phyloP scores from a whole-genome alignment of 2,113 vertebrate species.

The Dipodomys spectabilis region DNA sequence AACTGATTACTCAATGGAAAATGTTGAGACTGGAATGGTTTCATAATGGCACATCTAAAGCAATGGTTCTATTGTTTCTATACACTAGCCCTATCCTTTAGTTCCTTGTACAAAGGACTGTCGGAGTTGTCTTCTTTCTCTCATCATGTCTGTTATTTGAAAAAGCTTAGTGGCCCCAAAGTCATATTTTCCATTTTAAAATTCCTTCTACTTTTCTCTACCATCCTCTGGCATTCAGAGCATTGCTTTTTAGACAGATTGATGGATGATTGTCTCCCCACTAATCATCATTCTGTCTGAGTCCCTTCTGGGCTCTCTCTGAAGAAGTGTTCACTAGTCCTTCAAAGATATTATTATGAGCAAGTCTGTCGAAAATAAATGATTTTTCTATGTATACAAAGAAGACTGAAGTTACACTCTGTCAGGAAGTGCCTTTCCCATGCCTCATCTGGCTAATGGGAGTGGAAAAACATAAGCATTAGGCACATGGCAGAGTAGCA shows the following conservation, averaged over 20 bases:
- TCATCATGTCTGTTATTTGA: neutral
- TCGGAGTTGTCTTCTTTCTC: neutral
- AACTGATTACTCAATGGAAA: neutral
- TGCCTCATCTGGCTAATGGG: neutral
- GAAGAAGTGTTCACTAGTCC: neutral
- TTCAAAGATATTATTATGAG: neutral
- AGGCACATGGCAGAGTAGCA: neutral
- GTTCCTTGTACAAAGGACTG: neutral
- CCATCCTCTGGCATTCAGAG: neutral
- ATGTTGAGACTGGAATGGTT: neutral
- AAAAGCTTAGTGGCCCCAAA: neutral
- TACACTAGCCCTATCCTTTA: neutral
- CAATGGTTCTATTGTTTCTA: neutral
- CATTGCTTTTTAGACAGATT: constrained; percentile 31
- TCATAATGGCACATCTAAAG: neutral
- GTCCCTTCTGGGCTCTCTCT: constrained; percentile 29
- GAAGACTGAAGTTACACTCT: neutral
- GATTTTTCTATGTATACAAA: neutral
- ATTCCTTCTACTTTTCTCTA: neutral
- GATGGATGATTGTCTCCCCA: neutral
- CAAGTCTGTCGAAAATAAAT: constrained; percentile 16
- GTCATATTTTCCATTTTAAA: neutral
- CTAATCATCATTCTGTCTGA: constrained; percentile 28
- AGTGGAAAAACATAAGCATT: neutral
- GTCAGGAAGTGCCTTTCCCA: neutral